Evolutionary conservation across 2,888 invertebrate species (phyloP), one percentile per base, ranked within the genome.

Genomic region (Lapara coniferarum): DNA sequence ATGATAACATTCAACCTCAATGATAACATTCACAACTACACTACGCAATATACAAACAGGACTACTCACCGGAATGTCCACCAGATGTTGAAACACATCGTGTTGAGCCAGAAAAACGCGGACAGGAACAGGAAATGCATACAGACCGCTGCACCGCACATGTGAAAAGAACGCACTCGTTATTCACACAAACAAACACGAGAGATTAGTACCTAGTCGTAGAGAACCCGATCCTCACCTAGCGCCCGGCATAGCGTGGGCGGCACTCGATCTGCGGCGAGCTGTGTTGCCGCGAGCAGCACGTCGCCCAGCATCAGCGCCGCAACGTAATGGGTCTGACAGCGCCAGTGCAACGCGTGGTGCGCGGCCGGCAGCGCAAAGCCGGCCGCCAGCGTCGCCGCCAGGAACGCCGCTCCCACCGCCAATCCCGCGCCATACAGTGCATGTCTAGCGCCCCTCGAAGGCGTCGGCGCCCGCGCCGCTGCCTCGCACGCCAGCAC

Each of bases 11-110:
- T 69, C 19, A 46, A 66, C 67, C 16, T 53, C 53, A 53, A 10
- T 53, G 10, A 10, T 19, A 19, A 0, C 19, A 10, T 56, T 69
- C 19, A 46, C 16, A 30, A 16, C 67, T n/a, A 46, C 46, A 19
- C 66, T 7, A 46, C 52, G 51, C 14, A 55, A 12, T 30, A 55
- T 6, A 55, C 44, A n/a, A 16, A 71, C 80, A 73, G 71, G 10
- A 59, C 6, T 14, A 83, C 96, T 96, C 89, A 97, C 97, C 97
- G 95, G 91, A 97, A 97, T 25, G 98, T 98, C 97, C 98, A 98
- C 97, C 98, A 98, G 87, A 98, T 97, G 93, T 98, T 98, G 94
- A 98, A 98, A 90, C 98, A 98, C 98, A 98, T 98, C 73, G 97
- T 97, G 91, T 98, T 98, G 66, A 98, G 95, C 98, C 98, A 98